A percentile compares a stretch with the other conserved stretches of the same genome.
Conservation (phyloP, 2,797 vertebrate genomes). For the Cyclopterus lumpus region DNA sequence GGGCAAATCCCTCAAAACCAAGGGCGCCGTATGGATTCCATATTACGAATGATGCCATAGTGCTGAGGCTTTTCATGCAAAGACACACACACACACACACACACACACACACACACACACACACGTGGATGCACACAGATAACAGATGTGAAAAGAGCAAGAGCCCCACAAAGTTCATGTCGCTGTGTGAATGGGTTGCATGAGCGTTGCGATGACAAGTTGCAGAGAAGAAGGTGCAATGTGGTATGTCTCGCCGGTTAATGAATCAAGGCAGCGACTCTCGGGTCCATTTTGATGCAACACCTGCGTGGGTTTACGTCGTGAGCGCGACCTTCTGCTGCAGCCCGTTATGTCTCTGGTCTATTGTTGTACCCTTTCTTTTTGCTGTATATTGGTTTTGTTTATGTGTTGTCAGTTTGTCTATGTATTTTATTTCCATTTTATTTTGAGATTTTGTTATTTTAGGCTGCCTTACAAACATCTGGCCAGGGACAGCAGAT, state of each 20-base stretch:
- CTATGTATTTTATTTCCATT: too few relatives aligned
- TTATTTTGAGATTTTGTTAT: too few relatives aligned
- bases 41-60: constrained; percentile 30
- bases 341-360: too few relatives aligned
- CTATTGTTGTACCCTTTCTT: too few relatives aligned
- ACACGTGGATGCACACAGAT: constrained; percentile 9
- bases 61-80: constrained; percentile 5
- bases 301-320: neutral
- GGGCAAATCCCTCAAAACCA: constrained; percentile 11
- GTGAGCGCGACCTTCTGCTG: constrained; percentile 31
- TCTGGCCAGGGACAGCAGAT: too few relatives aligned
- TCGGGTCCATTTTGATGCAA: constrained; percentile 7
- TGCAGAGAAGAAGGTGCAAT: neutral
- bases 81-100: neutral
- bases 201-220: constrained; percentile 1
- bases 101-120: neutral
- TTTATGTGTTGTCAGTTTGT: too few relatives aligned
- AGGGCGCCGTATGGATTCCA: constrained; percentile 19
- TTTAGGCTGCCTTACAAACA: too few relatives aligned
- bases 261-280: constrained; percentile 6
- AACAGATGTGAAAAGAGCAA: constrained; percentile 22
- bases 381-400: too few relatives aligned
- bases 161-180: neutral
- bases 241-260: neutral
- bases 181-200: neutral